Percentiles rank a stretch among this genome's conserved stretches.
Conservation (phyloP, 2,888 invertebrate species). For the Tetanocera ferruginea region DNA sequence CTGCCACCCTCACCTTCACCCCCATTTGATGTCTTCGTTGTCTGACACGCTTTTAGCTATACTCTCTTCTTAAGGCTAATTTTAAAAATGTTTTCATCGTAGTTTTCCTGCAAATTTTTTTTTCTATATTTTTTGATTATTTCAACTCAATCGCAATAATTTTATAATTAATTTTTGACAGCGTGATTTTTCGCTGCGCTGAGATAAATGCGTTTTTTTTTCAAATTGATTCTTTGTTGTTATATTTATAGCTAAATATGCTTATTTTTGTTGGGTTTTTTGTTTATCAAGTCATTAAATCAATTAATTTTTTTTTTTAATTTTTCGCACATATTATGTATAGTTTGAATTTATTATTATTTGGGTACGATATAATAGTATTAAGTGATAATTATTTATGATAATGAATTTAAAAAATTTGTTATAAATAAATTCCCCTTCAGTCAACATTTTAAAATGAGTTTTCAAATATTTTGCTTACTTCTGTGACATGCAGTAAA, state of each 20-base stretch:
- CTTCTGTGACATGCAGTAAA: not conserved
- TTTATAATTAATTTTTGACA: constrained; percentile 7
- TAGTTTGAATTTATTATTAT: too few relatives aligned
- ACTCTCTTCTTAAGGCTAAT: constrained; percentile 10
- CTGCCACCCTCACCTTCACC: not conserved
- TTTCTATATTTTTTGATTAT: not conserved
- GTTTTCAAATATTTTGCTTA: not conserved
- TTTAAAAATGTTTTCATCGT: constrained; percentile 37
- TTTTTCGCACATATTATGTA: not conserved
- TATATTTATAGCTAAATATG: not conserved
- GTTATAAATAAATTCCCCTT: too few relatives aligned
- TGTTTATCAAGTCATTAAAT: not conserved
- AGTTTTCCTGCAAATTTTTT: not conserved
- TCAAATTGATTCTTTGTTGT: not conserved
- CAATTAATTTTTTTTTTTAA: not conserved
- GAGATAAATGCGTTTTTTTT: not conserved
- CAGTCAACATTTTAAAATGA: too few relatives aligned
- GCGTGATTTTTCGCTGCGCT: not conserved
- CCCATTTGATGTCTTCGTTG: not conserved
- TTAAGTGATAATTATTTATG: too few relatives aligned
- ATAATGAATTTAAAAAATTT: too few relatives aligned
- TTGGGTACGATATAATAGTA: too few relatives aligned
- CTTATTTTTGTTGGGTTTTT: not conserved
- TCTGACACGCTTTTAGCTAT: not conserved
- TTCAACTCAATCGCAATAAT: not conserved